These are phyloP conservation scores for Virgularia gustaviana DNA, from an alignment of 92 coral and sea anemone genomes.

Conservation along the genomic window DNA sequence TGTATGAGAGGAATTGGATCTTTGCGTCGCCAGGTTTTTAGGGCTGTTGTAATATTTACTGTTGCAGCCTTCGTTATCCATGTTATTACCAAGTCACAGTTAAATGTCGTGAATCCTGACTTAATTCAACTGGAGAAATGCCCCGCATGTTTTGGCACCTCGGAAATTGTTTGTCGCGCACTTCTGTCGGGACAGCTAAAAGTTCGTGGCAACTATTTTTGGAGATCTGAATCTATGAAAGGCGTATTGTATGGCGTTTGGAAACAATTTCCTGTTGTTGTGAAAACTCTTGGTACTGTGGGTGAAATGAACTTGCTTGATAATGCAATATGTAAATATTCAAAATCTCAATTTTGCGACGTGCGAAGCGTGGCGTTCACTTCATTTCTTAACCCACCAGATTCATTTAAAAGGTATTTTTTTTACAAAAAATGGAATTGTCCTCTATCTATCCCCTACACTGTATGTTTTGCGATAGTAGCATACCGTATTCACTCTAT, in stretches of 20 bases:
- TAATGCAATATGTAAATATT: conserved; percentile 55
- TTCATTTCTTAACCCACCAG: conserved; percentile 61
- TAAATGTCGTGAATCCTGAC: conserved; percentile 10
- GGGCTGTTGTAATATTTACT: too few relatives aligned
- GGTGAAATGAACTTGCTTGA: conserved; percentile 58
- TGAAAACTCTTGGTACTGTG: conserved; percentile 62
- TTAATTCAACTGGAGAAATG: conserved; percentile 50
- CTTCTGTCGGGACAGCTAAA: conserved; percentile 45
- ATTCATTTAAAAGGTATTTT: conserved; percentile 58
- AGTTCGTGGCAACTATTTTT: conserved; percentile 45
- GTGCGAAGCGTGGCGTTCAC: conserved; percentile 48
- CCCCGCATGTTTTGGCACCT: conserved; percentile 77
- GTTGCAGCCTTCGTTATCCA: neutral
- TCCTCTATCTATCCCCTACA: too few relatives aligned
- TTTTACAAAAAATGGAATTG: neutral
- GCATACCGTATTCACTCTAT: too few relatives aligned
- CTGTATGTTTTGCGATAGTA: too few relatives aligned
- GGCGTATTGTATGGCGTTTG: conserved; percentile 61
- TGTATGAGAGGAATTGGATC: too few relatives aligned
- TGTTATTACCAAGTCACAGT: conserved; percentile 21
- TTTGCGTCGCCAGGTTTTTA: too few relatives aligned
- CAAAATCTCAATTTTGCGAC: conserved; percentile 50
- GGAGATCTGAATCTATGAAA: conserved; percentile 50
- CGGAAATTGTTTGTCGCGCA: conserved; percentile 51
- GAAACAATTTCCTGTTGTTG: conserved; percentile 47